phyloP scores from a whole-genome alignment of 1,140 invertebrate genomes.

The Oedothorax gibbosus region DNA sequence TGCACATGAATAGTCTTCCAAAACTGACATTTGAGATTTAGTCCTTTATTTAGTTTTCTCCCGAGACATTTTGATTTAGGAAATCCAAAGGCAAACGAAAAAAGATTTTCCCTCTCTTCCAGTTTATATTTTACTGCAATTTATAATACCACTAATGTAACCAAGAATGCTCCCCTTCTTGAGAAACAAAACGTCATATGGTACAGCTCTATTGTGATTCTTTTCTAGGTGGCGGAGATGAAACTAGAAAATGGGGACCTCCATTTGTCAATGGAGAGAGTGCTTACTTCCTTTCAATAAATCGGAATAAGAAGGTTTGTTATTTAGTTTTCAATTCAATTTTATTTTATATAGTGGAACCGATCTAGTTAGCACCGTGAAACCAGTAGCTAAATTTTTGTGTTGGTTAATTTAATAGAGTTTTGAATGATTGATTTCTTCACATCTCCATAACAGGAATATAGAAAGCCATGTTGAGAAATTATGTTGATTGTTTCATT shows the following conservation, averaged over 20 bases:
- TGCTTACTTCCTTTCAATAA: conserved; percentile 88
- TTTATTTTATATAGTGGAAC: not conserved
- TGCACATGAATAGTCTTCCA: no score
- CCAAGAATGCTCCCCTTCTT: not conserved
- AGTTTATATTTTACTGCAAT: not conserved
- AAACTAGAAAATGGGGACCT: conserved; percentile 91
- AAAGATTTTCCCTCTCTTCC: not conserved
- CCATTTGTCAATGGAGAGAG: conserved; percentile 85
- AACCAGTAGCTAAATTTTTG: not conserved
- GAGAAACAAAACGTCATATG: not conserved
- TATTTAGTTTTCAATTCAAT: not conserved
- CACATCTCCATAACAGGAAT: no score
- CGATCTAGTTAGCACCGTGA: not conserved
- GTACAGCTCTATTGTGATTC: not conserved
- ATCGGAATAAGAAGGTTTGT: conserved; percentile 89
- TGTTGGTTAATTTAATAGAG: not conserved
- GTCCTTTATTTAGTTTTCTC: not conserved
- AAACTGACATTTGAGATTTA: no score
- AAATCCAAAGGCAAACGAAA: not conserved
- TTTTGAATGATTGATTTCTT: not conserved
- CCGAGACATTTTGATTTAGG: not conserved
- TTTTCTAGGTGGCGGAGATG: conserved; percentile 79
- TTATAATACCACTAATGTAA: not conserved
- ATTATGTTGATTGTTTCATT: no score
- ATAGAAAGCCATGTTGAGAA: no score